Evolutionary conservation across 2,888 invertebrate species (phyloP), one percentile per base, ranked within the genome.

Genomic region (Drosophila lutescens): DNA sequence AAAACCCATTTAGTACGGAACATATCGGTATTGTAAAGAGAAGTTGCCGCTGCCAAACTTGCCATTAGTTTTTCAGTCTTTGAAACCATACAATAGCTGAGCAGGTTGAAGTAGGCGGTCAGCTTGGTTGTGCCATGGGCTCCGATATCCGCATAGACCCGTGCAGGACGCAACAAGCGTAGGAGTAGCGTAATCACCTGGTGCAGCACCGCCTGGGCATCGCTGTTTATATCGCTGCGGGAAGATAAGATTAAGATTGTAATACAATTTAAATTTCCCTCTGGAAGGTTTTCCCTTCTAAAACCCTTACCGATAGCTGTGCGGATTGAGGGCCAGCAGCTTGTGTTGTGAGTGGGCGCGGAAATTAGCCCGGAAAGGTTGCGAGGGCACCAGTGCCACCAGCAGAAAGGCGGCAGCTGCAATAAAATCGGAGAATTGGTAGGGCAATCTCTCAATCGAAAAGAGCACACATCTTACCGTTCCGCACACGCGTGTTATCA

Each of bases 11-110:
- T 30, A 9, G 23, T 17, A 13, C 7, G n/a, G 41, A 60, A 36
- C 36, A 17, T 17, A n/a, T 4, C 1, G 34, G 13, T 0, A 26
- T 1, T 5, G 8, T 1, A 1, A 23, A 5, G 30, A n/a, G n/a
- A 12, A 20, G 7, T 4, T 17, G 36, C 38, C 13, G 40, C 40
- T 58, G 53, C 23, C 34, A 50, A 76, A 86, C 80, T 92, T 91
- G 98, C 98, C 98, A 98, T 96, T 54, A 97, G 93, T 92, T 98
- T 98, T 92, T 98, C 98, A 66, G 96, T 96, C 89, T 96, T 95
- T 56, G 97, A 96, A 84, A 98, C 95, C 86, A 98, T 95, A 92
- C 98, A 98, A 91, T 98, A 98, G 57, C 97, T 96, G 93, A 98
- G 94, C 63, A 98, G 94, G 55, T 97, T 96, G 92, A 98, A 98